Conservation (phyloP, 2,113 vertebrate species). For the Anthoscopus minutus region DNA sequence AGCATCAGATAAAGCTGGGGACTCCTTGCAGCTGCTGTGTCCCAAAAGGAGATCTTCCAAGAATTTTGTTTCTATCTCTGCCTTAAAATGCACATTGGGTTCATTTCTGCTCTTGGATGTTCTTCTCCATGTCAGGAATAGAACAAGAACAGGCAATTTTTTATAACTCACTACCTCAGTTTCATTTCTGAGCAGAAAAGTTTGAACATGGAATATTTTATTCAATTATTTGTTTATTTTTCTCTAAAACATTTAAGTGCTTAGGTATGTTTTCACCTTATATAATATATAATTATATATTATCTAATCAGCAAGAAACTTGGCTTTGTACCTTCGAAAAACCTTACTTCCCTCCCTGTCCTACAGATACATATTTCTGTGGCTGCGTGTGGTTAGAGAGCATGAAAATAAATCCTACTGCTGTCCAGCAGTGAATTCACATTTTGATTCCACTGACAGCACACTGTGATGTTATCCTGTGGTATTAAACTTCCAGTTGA, state of each 20-base stretch:
- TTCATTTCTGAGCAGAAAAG: not conserved
- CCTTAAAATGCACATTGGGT: not conserved
- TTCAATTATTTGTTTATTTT: not conserved
- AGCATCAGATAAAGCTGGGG: not conserved
- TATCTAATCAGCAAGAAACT: not conserved
- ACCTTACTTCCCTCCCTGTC: not conserved
- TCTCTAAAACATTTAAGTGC: not conserved
- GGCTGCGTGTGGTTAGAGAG: not conserved
- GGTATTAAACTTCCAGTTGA: slow-evolving; percentile 16
- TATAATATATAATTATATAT: too few relatives aligned
- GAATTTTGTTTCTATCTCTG: not conserved
- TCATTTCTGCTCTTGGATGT: not conserved
- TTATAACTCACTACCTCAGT: not conserved
- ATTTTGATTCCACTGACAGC: slow-evolving; percentile 15
- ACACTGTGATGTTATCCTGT: not conserved
- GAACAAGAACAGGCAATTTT: not conserved
- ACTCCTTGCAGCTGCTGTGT: not conserved
- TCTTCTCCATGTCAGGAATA: not conserved
- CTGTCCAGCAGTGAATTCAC: not conserved
- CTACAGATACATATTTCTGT: not conserved
- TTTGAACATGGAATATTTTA: not conserved
- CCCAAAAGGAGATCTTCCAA: not conserved
- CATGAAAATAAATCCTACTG: not conserved
- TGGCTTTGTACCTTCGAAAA: not conserved
- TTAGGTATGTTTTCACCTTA: not conserved